Base-by-base conservation (phyloP, 2,888 invertebrate species). In the Aleiodes leptofemur region DNA sequence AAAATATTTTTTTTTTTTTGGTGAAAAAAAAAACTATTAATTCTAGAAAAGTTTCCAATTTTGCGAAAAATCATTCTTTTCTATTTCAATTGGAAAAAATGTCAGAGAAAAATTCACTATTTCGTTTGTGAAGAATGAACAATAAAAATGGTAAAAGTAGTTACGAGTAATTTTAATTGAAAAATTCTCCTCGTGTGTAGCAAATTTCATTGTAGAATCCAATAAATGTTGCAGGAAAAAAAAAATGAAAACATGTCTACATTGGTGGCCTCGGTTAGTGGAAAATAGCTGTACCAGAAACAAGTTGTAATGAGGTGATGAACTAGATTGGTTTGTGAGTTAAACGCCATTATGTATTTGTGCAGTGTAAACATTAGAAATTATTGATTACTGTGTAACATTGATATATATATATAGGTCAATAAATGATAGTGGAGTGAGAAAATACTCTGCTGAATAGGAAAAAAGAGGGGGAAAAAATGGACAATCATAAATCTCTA, bases 321-420 rank as follows among this genome's bases (percentile, higher is more conserved):
- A 16, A 5, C 16, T 38, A 34, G 55, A 69, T 56, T 55, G 23
- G n/a, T 69, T 53, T 34, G 38, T 43, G 56, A 14, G 29, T 34
- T 13, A 43, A 70, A 56, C n/a, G 43, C 48, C n/a, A 64, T 64
- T 56, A 57, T 43, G 16, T 70, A 14, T 57, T 70, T 70, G n/a
- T 56, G 23, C 48, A 31, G 23, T 56, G 56, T 29, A 57, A 55
- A 70, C 48, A 70, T 55, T 70, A 29, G 23, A 57, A 56, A 70
- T 70, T 70, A 56, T 70, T 56, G 56, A 70, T 70, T 34, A 70
- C 43, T 43, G 48, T 38, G 16, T n/a, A 43, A 16, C 48, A n/a
- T 43, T 43, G 43, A 43, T 43, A 64, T 43, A 56, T 43, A 64
- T 43, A 56, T 56, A 48, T 64, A 43, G 48, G 64, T 64, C 48